These are phyloP conservation scores for Rattus norvegicus DNA, from an alignment of 2,113 vertebrate genomes.

Conservation along the genomic window GRCr8 NC_086034.1:45894501-45895000, in stretches of 20 bases:
- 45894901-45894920: background rate
- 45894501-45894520: background rate
- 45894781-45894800: background rate
- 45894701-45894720: background rate
- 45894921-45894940: background rate
- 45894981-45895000: too few relatives aligned
- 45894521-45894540: background rate
- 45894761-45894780: background rate
- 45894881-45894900: background rate
- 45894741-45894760: background rate
- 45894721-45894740: background rate
- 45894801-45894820: background rate
- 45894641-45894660: background rate
- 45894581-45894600: background rate
- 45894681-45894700: background rate
- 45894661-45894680: background rate
- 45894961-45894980: background rate
- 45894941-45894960: background rate
- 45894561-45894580: background rate
- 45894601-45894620: background rate
- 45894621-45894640: background rate
- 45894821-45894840: background rate
- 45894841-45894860: background rate
- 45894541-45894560: background rate
- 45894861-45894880: background rate